Base-by-base conservation (phyloP, 2,888 invertebrate species). In the Xanthorhoe designata region DNA sequence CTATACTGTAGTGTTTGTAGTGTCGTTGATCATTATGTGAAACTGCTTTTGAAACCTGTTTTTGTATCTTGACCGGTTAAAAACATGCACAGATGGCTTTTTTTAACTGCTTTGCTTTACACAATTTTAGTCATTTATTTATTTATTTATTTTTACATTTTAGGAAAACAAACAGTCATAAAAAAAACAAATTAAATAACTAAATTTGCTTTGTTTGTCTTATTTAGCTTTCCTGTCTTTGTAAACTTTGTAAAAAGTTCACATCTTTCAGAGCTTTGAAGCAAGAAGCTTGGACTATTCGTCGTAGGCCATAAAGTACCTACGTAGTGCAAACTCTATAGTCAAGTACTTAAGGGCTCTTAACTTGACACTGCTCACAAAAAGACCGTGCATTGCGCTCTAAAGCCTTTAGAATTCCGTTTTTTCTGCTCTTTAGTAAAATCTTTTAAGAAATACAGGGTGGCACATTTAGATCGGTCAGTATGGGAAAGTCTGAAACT, bases 21-120 rank as follows among this genome's bases (percentile, higher is more conserved):
- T 42, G 51, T 35, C 35, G 45, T n/a, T n/a, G n/a, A n/a, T n/a
- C n/a, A n/a, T n/a, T n/a, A n/a, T n/a, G n/a, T n/a, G n/a, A n/a
- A n/a, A n/a, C n/a, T n/a, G n/a, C n/a, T n/a, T n/a, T n/a, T n/a
- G n/a, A n/a, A n/a, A n/a, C n/a, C 32, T 13, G 18, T 49, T 54
- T 47, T 35, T 45, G 35, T 35, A 49, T 49, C 32, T 32, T 32
- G 5, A 32, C 32, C 50, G 50, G 51, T 15, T 59, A 59, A 59
- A 51, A 15, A 59, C 58, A 58, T 54, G 52, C 54, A 24, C 54
- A 18, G 19, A 54, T 57, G 55, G 50, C 35, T 55, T 57, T 58
- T 47, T 53, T 56, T 57, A 59, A 59, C 59, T 42, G 51, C 19
- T 59, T 51, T 42, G 38, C 51, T 51, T 24, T 51, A 42, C 24